Evolutionary conservation across 1,140 invertebrate species (phyloP), one percentile per base, ranked within the genome.

Genomic region (Drosophila pachea): DNA sequence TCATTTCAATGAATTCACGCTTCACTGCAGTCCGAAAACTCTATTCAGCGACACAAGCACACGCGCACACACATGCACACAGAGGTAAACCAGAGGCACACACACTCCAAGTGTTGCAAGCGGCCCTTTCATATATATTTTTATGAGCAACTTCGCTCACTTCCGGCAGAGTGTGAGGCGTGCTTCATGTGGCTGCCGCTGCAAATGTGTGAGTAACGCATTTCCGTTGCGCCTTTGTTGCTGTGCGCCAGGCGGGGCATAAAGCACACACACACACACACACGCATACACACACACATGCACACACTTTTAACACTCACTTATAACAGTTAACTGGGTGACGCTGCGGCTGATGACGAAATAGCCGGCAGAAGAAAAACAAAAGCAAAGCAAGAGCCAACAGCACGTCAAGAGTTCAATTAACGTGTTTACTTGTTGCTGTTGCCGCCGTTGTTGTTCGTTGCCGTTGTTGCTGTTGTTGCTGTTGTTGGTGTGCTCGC

Each of bases 151-250:
- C 49, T 22, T 66, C 56, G 40, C 45, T 62, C 32, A 61, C 74
- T 74, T 82, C 68, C 78, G 79, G 77, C 43, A 63, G 40, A 22
- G 36, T 12, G n/a, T 32, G 12, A 5, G 12, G 9, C 45, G 53
- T 55, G 33, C 22, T 14, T 33, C 31, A 47, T 47, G 12, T 40
- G 31, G 8, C 53, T 4, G 36, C 53, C 22, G 5, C 38, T 33
- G 49, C 40, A 43, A 7, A 40, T 42, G 42, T 65, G 60, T 74
- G 55, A 70, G 71, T 62, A 67, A 69, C 78, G 78, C 78, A 83
- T 83, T 83, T 83, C 78, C 78, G 78, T 35, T 65, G 74, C 72
- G 74, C 72, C 70, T 73, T 83, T 83, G 75, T 75, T 83, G 62
- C 48, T 77, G 64, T 70, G 52, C 60, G 61, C 40, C 55, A 56